Conservation (phyloP, 2,888 invertebrate species). For the Ochropacha duplaris region DNA sequence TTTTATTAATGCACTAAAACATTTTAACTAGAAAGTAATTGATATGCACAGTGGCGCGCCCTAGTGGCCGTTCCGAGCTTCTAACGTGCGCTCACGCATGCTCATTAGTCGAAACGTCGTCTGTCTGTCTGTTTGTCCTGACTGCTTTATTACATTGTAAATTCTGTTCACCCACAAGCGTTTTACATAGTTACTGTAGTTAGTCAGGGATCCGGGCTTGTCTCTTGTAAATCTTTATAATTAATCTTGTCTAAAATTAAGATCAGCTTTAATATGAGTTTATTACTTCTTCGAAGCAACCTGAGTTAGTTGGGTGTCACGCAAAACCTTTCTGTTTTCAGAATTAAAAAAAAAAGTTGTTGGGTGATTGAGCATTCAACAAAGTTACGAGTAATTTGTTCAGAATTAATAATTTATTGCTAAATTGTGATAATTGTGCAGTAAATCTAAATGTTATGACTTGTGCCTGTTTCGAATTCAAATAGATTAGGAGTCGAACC, state of each 20-base stretch:
- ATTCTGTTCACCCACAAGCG: constrained; percentile 47
- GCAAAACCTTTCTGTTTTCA: too few relatives aligned
- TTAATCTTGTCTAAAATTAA: constrained; percentile 42
- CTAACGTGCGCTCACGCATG: constrained; percentile 44
- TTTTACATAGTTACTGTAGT: constrained; percentile 32
- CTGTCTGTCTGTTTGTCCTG: constrained; percentile 45
- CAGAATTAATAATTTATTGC: not conserved
- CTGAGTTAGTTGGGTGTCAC: too few relatives aligned
- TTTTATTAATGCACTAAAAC: constrained; percentile 28
- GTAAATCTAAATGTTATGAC: not conserved
- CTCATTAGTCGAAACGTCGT: constrained; percentile 45
- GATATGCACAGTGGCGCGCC: constrained; percentile 29
- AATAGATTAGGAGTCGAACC: not conserved
- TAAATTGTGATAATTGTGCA: not conserved
- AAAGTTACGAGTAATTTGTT: too few relatives aligned
- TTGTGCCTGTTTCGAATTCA: not conserved
- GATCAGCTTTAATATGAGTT: not conserved
- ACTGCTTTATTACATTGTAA: constrained; percentile 67
- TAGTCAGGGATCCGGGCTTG: constrained; percentile 18
- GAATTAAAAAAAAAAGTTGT: too few relatives aligned
- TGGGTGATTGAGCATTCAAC: not conserved
- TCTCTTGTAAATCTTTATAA: constrained; percentile 47
- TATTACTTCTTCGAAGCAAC: not conserved
- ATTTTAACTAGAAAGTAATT: constrained; percentile 14
- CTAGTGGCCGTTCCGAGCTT: constrained; percentile 29